These are phyloP conservation scores for Aythya fuligula DNA, from an alignment of 2,797 vertebrate genomes.

Conservation along the genomic window DNA sequence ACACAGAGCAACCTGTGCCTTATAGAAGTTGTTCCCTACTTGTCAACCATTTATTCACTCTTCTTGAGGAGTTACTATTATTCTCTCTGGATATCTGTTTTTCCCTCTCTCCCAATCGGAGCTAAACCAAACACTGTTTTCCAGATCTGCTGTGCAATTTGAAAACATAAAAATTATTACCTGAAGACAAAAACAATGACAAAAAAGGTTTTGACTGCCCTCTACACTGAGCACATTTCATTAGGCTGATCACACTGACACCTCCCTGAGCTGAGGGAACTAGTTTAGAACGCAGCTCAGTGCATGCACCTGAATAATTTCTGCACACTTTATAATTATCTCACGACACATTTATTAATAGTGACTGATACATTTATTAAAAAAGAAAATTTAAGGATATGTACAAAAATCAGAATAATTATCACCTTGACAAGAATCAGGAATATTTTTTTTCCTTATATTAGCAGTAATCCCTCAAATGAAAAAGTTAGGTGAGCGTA, in stretches of 20 bases:
- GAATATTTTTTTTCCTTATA: not conserved
- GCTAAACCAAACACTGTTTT: not conserved
- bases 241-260: not conserved
- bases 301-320: not conserved
- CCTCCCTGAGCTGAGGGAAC: not conserved
- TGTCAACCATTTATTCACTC: not conserved
- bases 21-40: not conserved
- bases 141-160: not conserved
- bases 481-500: not conserved
- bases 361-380: not conserved
- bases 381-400: not conserved
- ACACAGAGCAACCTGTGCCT: not conserved
- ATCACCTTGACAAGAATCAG: not conserved
- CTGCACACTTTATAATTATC: not conserved
- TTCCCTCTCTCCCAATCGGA: not conserved
- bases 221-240: not conserved
- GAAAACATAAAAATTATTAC: not conserved
- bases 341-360: not conserved
- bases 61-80: not conserved
- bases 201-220: not conserved
- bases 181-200: not conserved
- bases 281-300: not conserved
- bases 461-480: not conserved
- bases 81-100: not conserved
- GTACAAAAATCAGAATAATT: not conserved